Percentiles rank a stretch among this genome's conserved stretches.
Conservation (phyloP, 2,888 invertebrate genomes). For the Embidobia sp. region DNA sequence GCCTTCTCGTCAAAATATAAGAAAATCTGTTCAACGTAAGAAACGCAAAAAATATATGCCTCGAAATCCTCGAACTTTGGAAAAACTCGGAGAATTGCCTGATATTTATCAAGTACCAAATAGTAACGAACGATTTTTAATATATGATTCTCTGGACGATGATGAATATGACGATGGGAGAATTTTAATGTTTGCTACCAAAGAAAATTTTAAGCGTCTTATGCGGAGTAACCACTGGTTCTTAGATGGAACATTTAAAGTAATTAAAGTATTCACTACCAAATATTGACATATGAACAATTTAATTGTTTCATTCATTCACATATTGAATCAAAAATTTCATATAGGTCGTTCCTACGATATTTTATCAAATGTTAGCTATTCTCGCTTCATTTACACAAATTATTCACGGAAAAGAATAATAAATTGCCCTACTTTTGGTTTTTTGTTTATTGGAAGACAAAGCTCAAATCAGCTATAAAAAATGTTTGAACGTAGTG, state of each 20-base stretch:
- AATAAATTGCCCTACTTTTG: not conserved
- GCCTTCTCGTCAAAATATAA: not conserved
- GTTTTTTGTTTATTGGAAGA: not conserved
- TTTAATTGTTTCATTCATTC: too few relatives aligned
- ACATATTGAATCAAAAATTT: too few relatives aligned
- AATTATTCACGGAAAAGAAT: not conserved
- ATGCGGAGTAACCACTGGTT: constrained; percentile 2
- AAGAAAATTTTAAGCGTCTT: constrained; percentile 1
- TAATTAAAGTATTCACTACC: not conserved
- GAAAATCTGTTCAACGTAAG: not conserved
- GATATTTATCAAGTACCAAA: not conserved
- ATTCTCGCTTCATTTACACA: not conserved
- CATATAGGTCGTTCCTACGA: constrained; percentile 2
- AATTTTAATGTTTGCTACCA: not conserved
- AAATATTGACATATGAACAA: too few relatives aligned
- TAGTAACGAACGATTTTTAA: not conserved
- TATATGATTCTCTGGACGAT: constrained; percentile 4
- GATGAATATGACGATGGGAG: not conserved
- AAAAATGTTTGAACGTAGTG: not conserved
- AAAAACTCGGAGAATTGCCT: not conserved
- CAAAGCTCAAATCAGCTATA: not conserved
- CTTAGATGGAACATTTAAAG: constrained; percentile 3
- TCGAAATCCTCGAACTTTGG: not conserved
- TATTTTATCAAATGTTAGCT: constrained; percentile 2
- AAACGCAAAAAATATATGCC: not conserved